Evolutionary conservation across 2,797 vertebrate species (phyloP), one percentile per base, ranked within the genome.

Genomic region (Scolopax rusticola): DNA sequence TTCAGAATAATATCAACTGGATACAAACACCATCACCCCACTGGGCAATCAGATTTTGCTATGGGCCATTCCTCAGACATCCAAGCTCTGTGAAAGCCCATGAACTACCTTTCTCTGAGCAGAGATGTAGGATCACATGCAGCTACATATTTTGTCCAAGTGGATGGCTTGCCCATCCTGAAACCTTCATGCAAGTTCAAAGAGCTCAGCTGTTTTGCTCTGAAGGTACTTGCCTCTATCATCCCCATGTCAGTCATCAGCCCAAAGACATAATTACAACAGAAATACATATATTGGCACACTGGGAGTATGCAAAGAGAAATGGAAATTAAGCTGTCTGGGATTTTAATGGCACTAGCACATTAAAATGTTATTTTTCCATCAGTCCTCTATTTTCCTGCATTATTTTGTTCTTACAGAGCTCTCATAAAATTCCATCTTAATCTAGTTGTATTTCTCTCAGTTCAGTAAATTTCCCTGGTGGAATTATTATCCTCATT

Each of bases 341-440:
- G 50, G 43, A 82, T 76, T 89, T 84, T 91, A 93, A 91, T 82
- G 60, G 41, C 25, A 60, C 20, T 20, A 32, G 38, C 16, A 65
- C 59, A 76, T 85, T 89, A 89, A 89, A 73, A 76, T 41, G 23
- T 33, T 79, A 47, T 93, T 91, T 95, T 89, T 30, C 43, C 64
- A 67, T 84, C 63, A 82, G 41, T 68, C 11, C 16, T 78, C 78
- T 89, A 32, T 57, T 15, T 11, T 84, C 43, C 63, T 65, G 4
- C 16, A 12, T 76, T 84, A 56, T 47, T 60, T 57, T 71, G 41
- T 84, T 41, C 56, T 67, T 71, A 68, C 38, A 73, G 28, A 40
- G 48, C 33, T 57, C 45, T 74, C 41, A 67, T 27, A 54, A 95
- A 84, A 89, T 82, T 69, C 68, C 56, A 43, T 82, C 76, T 89